phyloP scores from a whole-genome alignment of 2,888 invertebrate species.

The Rhodophaea formosa region DNA sequence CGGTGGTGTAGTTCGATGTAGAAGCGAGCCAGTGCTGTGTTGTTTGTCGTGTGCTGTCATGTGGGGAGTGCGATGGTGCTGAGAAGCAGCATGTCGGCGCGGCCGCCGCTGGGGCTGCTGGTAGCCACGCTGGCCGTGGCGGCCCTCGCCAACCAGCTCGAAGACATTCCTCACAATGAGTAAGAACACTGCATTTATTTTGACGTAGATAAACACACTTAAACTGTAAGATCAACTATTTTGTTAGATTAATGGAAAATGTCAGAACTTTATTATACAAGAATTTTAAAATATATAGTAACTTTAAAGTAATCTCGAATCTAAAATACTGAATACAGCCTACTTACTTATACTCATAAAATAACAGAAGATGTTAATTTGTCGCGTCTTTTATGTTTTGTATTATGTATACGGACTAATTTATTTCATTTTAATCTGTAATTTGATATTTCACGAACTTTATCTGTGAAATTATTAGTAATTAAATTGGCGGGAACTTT shows the following conservation, averaged over 20 bases:
- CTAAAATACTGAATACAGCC: too few species aligned
- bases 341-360: too few species aligned
- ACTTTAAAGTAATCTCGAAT: too few species aligned
- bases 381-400: too few species aligned
- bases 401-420: too few species aligned
- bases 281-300: background rate
- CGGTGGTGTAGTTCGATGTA: slow-evolving; percentile 55
- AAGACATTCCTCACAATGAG: slow-evolving; percentile 95
- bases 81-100: slow-evolving; percentile 60
- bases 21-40: slow-evolving; percentile 51
- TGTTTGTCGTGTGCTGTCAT: slow-evolving; percentile 58
- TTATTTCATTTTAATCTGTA: too few species aligned
- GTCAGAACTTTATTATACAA: background rate
- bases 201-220: background rate
- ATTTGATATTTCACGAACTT: too few species aligned
- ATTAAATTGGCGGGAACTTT: too few species aligned
- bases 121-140: slow-evolving; percentile 57
- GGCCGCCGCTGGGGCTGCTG: slow-evolving; percentile 57
- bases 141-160: slow-evolving; percentile 87
- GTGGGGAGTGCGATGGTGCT: slow-evolving; percentile 67
- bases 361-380: too few species aligned
- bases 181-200: slow-evolving; percentile 75
- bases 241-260: background rate
- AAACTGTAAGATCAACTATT: background rate
- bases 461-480: too few species aligned